Evolutionary conservation across 1,140 invertebrate species (phyloP).

Genomic region (Apis mellifera): Amel_HAv3.1 CM009932.2:13039501-13040000

Average conservation of each 20-base stretch:
- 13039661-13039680: not conserved
- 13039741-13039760: constrained; percentile 16
- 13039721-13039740: not conserved
- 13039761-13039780: not conserved
- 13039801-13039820: no score
- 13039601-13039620: no score
- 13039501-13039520: not conserved
- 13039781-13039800: constrained; percentile 34
- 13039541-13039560: not conserved
- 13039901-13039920: not conserved
- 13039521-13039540: not conserved
- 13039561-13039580: no score
- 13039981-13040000: constrained; percentile 47
- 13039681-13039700: constrained; percentile 2
- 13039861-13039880: constrained; percentile 45
- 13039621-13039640: no score
- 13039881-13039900: constrained; percentile 36
- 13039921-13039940: constrained; percentile 12
- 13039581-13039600: no score
- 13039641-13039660: no score
- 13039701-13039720: not conserved
- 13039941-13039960: constrained; percentile 35
- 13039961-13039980: not conserved
- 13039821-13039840: not conserved
- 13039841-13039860: not conserved